Evolutionary conservation across 2,888 invertebrate genomes (phyloP).

Genomic region (Timema cristinae): DNA sequence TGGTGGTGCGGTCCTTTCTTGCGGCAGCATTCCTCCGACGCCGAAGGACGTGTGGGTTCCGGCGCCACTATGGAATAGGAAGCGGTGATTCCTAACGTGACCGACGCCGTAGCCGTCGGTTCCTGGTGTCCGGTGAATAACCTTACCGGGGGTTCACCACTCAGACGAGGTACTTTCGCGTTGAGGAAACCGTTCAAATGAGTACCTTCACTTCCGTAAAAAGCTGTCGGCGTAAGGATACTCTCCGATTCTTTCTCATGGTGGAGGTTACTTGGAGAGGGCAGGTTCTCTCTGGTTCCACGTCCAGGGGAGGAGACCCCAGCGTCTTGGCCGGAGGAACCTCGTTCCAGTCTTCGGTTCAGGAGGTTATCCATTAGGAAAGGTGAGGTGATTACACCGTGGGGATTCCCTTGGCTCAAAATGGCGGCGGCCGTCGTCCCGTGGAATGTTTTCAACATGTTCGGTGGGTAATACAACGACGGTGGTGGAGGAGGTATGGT

Average conservation of each 20-base stretch:
- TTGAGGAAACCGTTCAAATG: too few relatives aligned
- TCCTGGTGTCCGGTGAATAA: conserved; percentile 13
- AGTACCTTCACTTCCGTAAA: too few relatives aligned
- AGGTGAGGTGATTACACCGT: conserved; percentile 54
- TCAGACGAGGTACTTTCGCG: background rate
- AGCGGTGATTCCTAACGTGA: conserved; percentile 30
- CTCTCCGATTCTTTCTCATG: too few relatives aligned
- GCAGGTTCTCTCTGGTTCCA: too few relatives aligned
- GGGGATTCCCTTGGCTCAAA: conserved; percentile 10
- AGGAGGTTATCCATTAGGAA: conserved; percentile 60
- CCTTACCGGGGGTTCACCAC: conserved; percentile 5
- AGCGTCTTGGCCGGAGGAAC: too few relatives aligned
- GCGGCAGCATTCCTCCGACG: conserved; percentile 21
- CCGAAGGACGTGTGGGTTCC: conserved; percentile 26
- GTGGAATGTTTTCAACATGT: conserved; percentile 27
- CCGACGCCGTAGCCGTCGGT: conserved; percentile 25
- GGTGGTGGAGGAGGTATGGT: conserved; percentile 1
- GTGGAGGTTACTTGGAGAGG: too few relatives aligned
- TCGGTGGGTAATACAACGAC: conserved; percentile 21
- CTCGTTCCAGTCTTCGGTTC: conserved; percentile 23
- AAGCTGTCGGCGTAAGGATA: too few relatives aligned
- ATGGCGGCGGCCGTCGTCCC: conserved; percentile 17
- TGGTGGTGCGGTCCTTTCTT: background rate
- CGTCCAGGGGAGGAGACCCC: too few relatives aligned
- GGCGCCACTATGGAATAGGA: conserved; percentile 27